These are phyloP conservation scores for Achatina immaculata DNA, from an alignment of 1,140 invertebrate genomes.

Conservation along the genomic window DNA sequence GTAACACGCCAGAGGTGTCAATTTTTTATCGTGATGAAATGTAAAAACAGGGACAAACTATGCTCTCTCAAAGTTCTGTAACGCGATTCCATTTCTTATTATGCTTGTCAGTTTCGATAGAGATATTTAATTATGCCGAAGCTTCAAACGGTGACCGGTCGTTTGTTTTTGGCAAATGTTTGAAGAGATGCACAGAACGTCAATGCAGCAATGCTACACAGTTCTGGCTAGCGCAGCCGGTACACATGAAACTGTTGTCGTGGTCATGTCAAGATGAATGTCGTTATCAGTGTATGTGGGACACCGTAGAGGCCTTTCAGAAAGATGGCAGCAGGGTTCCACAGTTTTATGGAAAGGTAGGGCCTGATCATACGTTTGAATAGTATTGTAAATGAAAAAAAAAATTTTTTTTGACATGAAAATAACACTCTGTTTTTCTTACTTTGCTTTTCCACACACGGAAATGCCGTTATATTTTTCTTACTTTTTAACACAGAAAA, in stretches of 20 bases:
- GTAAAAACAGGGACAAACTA: not conserved
- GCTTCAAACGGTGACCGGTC: conserved; percentile 59
- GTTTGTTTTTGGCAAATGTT: conserved; percentile 60
- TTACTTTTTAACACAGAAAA: no score
- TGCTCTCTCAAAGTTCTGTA: not conserved
- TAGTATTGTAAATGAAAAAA: not conserved
- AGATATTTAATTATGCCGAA: not conserved
- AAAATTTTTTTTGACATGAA: no score
- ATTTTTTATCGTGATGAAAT: not conserved
- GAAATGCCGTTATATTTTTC: no score
- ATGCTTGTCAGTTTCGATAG: not conserved
- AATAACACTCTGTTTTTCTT: no score
- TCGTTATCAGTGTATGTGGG: conserved; percentile 92
- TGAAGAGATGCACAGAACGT: conserved; percentile 45
- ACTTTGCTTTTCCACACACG: no score
- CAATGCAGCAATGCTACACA: conserved; percentile 50
- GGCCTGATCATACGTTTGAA: conserved; percentile 38
- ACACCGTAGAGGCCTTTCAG: conserved; percentile 84
- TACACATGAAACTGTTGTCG: conserved; percentile 49
- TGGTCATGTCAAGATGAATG: conserved; percentile 71
- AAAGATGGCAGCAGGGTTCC: conserved; percentile 81
- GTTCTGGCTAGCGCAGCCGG: conserved; percentile 49
- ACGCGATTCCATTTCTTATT: not conserved
- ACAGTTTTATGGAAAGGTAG: conserved; percentile 98
- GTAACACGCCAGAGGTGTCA: no score